Percentiles rank a stretch among this genome's conserved stretches.
These are phyloP conservation scores for Agapornis roseicollis DNA, from an alignment of 2,113 vertebrate species.

Conservation along the genomic window DNA sequence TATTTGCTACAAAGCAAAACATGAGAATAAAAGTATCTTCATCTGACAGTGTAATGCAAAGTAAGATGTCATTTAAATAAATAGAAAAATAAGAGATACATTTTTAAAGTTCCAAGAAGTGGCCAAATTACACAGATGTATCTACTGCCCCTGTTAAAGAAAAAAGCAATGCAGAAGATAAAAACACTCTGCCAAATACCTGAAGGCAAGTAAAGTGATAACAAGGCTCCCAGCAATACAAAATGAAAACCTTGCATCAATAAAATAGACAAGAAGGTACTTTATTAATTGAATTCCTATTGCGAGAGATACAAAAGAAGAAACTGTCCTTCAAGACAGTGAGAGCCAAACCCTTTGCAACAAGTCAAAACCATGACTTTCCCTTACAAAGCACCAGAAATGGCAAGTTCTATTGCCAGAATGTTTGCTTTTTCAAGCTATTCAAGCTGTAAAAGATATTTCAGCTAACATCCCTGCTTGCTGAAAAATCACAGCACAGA, in stretches of 20 bases:
- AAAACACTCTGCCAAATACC: background rate
- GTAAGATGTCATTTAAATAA: background rate
- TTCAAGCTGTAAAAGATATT: background rate
- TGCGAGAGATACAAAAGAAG: background rate
- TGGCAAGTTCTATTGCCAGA: background rate
- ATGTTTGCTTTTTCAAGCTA: background rate
- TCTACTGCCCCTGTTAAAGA: background rate
- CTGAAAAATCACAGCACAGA: background rate
- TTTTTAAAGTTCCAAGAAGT: background rate
- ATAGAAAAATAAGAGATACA: no score
- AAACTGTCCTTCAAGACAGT: background rate
- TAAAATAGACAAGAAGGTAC: background rate
- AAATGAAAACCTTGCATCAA: background rate
- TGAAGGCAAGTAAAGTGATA: background rate
- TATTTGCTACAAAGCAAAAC: background rate
- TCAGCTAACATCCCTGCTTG: background rate
- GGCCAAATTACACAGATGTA: background rate
- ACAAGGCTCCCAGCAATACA: background rate
- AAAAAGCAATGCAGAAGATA: background rate
- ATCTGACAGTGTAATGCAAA: background rate
- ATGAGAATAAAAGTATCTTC: background rate
- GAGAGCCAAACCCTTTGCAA: background rate
- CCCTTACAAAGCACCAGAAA: background rate
- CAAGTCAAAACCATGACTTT: background rate
- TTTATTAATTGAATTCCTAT: background rate